A percentile compares a stretch with the other conserved stretches of the same genome.
Conservation (phyloP, 2,797 vertebrate species). For the Halcyon badia region DNA sequence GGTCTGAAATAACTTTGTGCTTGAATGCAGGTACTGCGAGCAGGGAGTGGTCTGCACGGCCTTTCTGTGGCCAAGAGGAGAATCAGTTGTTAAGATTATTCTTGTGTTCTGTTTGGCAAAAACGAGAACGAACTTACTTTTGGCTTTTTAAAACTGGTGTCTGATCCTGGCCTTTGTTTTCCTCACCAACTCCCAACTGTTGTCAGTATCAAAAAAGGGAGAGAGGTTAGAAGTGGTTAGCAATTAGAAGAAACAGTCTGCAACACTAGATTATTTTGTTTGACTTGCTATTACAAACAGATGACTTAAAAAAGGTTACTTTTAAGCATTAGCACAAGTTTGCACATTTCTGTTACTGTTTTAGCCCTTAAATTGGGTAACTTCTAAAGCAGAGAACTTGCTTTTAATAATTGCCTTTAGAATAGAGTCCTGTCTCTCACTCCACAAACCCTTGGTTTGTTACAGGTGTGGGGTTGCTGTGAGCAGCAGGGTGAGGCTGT, state of each 20-base stretch:
- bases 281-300: not conserved
- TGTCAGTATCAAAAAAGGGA: not conserved
- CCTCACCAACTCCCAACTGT: not conserved
- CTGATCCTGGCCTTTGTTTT: not conserved
- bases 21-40: not conserved
- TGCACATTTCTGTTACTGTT: not conserved
- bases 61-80: not conserved
- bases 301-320: not conserved
- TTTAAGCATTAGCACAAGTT: not conserved
- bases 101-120: not conserved
- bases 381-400: not conserved
- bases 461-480: not conserved
- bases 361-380: not conserved
- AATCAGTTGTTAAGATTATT: not conserved
- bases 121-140: not conserved
- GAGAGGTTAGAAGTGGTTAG: not conserved
- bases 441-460: not conserved
- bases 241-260: not conserved
- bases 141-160: not conserved
- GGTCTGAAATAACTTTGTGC: not conserved
- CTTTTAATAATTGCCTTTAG: not conserved
- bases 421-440: not conserved
- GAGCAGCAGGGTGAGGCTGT: not conserved
- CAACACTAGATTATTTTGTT: not conserved
- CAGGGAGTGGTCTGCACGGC: not conserved